A percentile compares a stretch with the other conserved stretches of the same genome.
Conservation (phyloP, 2,113 vertebrate species). For the Pionites leucogaster region DNA sequence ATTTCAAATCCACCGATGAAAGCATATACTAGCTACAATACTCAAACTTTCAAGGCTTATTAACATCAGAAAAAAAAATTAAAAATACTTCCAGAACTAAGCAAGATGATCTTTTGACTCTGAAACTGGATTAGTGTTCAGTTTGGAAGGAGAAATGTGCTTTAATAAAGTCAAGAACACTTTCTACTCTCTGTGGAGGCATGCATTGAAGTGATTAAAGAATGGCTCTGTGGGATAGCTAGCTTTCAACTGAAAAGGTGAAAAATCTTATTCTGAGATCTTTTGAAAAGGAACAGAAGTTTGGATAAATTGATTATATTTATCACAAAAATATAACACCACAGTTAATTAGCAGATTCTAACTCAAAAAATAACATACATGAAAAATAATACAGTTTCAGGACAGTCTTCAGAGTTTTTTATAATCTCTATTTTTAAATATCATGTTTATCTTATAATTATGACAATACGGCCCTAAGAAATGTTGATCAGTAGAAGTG, state of each 20-base stretch:
- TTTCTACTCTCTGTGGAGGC: constrained; percentile 17
- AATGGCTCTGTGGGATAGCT: constrained; percentile 44
- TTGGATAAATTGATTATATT: constrained; percentile 29
- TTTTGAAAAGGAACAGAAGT: constrained; percentile 47
- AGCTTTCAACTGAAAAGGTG: constrained; percentile 43
- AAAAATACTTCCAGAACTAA: neutral
- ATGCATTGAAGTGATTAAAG: constrained; percentile 56
- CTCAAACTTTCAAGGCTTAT: constrained; percentile 18
- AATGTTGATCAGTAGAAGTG: neutral
- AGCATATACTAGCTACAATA: neutral
- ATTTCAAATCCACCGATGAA: constrained; percentile 41
- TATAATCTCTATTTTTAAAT: neutral
- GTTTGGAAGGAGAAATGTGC: neutral
- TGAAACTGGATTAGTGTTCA: constrained; percentile 47
- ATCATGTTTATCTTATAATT: neutral
- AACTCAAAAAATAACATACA: neutral
- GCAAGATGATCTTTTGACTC: constrained; percentile 45
- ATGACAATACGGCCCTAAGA: neutral
- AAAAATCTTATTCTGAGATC: constrained; percentile 30
- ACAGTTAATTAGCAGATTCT: constrained; percentile 23
- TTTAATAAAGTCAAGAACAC: constrained; percentile 40
- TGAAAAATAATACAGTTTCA: neutral
- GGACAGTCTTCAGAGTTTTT: neutral
- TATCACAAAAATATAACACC: neutral
- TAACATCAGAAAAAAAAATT: constrained; percentile 41